Percentiles rank a stretch among this genome's conserved stretches.
Evolutionary conservation across 2,888 invertebrate genomes (phyloP).

Genomic region (Archaeoteleia sp.): DNA sequence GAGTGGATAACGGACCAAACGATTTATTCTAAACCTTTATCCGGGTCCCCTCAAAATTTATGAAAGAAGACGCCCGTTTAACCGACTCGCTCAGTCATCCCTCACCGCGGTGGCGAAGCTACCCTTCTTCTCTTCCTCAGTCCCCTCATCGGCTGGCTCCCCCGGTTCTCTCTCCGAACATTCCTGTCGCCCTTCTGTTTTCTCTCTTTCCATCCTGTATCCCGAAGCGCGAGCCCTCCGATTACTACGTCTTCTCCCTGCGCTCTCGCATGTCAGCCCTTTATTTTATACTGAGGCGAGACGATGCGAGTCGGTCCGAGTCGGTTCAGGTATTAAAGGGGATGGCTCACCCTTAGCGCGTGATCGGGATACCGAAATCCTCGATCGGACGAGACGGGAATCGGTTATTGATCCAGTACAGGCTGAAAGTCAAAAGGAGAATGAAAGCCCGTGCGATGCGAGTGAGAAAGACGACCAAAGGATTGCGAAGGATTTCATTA

Average conservation of each 20-base stretch:
- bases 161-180: conserved; percentile 40
- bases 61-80: conserved; percentile 74
- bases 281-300: conserved; percentile 72
- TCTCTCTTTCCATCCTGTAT: conserved; percentile 48
- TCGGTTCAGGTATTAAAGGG: conserved; percentile 71
- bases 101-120: conserved; percentile 68
- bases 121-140: conserved; percentile 56
- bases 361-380: conserved; percentile 72
- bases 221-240: conserved; percentile 38
- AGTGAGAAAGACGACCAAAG: conserved; percentile 45
- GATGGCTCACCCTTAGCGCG: conserved; percentile 69
- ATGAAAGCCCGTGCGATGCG: conserved; percentile 23
- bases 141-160: conserved; percentile 34
- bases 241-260: conserved; percentile 49
- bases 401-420: conserved; percentile 60
- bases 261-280: conserved; percentile 70
- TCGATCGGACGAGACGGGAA: conserved; percentile 63
- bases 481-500: conserved; percentile 55
- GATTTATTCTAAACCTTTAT: conserved; percentile 74
- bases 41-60: conserved; percentile 71
- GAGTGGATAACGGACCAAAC: conserved; percentile 72
- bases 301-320: conserved; percentile 69
- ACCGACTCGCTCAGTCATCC: conserved; percentile 74
- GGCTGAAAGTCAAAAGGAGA: conserved; percentile 51
- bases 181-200: conserved; percentile 41